Conservation (phyloP, 2,888 invertebrate species). For the Teleogryllus oceanicus region DNA sequence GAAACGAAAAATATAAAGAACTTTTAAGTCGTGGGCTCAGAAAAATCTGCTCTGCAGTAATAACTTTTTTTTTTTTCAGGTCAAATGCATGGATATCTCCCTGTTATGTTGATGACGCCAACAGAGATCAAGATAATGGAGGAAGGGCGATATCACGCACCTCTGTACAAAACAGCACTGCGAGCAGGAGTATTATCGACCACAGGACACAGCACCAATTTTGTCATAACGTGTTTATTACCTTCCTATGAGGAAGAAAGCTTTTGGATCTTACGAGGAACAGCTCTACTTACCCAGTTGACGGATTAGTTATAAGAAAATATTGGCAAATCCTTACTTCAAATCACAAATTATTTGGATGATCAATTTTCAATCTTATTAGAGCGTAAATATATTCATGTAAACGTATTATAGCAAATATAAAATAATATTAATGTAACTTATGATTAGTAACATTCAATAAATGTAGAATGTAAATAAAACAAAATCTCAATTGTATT, state of each 20-base stretch:
- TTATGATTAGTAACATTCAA: no score
- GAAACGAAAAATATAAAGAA: no score
- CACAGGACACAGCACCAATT: constrained; percentile 91
- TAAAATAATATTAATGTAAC: no score
- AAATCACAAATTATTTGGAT: no score
- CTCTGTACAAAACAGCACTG: constrained; percentile 84
- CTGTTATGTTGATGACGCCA: constrained; percentile 65
- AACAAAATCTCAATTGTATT: no score
- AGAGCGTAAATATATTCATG: no score
- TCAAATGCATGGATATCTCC: constrained; percentile 71
- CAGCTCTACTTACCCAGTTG: constrained; percentile 79
- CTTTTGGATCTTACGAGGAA: constrained; percentile 86
- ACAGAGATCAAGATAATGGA: constrained; percentile 49
- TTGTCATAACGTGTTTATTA: constrained; percentile 74
- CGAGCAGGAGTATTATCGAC: constrained; percentile 84
- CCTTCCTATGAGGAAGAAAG: constrained; percentile 62
- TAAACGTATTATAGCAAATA: no score
- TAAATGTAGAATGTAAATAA: no score
- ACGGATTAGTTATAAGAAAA: constrained; percentile 55
- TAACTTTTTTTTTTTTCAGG: constrained; percentile 51
- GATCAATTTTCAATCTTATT: no score
- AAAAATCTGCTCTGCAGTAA: constrained; percentile 35
- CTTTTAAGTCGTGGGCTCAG: neutral
- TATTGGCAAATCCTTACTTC: no score
- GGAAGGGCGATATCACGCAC: constrained; percentile 63